These are phyloP conservation scores for Fratercula arctica DNA, from an alignment of 2,797 vertebrate species.

Conservation along the genomic window DNA sequence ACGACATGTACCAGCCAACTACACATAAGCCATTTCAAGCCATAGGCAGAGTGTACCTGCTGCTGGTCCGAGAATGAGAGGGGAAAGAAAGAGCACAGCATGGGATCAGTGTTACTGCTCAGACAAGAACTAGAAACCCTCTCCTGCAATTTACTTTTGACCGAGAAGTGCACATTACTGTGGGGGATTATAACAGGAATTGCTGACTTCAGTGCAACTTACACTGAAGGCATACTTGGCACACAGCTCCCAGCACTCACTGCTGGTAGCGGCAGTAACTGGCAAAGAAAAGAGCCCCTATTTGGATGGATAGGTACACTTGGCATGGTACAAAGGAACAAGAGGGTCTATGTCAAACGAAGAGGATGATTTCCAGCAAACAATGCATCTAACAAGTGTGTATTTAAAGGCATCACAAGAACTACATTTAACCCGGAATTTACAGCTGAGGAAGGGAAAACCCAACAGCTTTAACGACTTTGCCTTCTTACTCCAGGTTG, in stretches of 20 bases:
- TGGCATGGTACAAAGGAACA: neutral
- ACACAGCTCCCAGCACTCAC: rapidly evolving
- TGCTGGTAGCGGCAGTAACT: neutral
- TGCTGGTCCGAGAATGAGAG: neutral
- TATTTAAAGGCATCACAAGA: neutral
- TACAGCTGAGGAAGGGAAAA: neutral
- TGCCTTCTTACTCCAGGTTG: neutral
- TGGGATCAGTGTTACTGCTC: neutral
- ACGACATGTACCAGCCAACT: rapidly evolving
- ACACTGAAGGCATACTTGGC: neutral
- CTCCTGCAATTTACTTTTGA: neutral
- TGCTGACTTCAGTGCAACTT: neutral
- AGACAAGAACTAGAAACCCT: neutral
- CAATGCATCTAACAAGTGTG: neutral
- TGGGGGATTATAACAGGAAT: neutral
- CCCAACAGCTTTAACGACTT: neutral
- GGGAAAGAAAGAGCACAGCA: neutral
- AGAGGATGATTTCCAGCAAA: neutral
- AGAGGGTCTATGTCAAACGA: neutral
- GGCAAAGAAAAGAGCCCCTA: rapidly evolving
- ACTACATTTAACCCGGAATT: neutral
- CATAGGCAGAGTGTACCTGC: neutral
- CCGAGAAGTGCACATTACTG: neutral
- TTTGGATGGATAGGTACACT: neutral
- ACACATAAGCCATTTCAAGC: neutral